Conservation (phyloP, 2,113 vertebrate species). For the Sisor rabdophorus region DNA sequence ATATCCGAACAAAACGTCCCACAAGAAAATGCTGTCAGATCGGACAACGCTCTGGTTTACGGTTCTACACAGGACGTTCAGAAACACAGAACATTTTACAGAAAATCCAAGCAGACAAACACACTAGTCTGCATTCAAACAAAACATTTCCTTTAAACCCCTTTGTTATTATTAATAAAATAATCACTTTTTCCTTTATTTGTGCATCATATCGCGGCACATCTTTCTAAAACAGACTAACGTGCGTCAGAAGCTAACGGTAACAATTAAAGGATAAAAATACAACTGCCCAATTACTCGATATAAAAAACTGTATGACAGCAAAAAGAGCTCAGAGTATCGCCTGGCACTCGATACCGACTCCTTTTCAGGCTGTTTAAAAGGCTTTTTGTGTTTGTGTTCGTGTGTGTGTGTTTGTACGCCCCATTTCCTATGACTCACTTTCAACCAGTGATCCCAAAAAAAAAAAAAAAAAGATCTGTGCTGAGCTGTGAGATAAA, state of each 20-base stretch:
- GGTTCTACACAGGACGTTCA: not conserved
- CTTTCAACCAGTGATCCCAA: not conserved
- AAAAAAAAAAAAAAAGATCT: not conserved
- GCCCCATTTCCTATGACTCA: conserved; percentile 4
- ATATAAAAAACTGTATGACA: not conserved
- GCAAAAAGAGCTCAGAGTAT: not conserved
- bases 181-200: not conserved
- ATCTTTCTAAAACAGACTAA: not conserved
- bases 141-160: not conserved
- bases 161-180: too few relatives aligned
- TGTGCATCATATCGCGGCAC: not conserved
- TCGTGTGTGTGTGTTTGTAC: not conserved
- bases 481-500: not conserved
- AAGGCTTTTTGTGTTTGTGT: not conserved
- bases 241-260: not conserved
- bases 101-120: not conserved
- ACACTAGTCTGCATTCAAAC: too few relatives aligned
- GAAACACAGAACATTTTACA: not conserved
- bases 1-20: not conserved
- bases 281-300: not conserved
- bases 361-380: not conserved
- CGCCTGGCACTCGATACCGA: not conserved
- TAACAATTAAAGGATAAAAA: not conserved
- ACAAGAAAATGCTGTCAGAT: not conserved
- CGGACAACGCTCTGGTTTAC: not conserved